Percentiles rank a stretch among this genome's conserved stretches.
These are phyloP conservation scores for Callyntrura guangdongensis DNA, from an alignment of 2,888 invertebrate genomes.

Conservation along the genomic window DNA sequence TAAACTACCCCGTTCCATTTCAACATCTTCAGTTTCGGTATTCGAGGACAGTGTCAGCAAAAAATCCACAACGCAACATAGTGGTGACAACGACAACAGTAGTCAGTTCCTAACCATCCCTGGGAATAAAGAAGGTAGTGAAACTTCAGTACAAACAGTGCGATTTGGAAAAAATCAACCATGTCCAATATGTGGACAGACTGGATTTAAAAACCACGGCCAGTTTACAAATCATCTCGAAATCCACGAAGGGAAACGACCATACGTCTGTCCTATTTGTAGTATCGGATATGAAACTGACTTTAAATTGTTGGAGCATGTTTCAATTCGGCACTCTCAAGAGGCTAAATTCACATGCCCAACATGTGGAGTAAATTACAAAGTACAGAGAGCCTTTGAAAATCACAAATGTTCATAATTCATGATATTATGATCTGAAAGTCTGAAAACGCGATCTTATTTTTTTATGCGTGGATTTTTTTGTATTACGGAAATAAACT, in stretches of 20 bases:
- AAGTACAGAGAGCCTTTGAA: neutral
- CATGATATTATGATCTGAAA: too few relatives aligned
- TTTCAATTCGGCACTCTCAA: neutral
- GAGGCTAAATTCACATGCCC: conserved; percentile 9
- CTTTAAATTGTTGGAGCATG: conserved; percentile 33
- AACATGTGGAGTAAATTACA: neutral
- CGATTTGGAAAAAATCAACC: too few relatives aligned
- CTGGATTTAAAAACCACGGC: neutral
- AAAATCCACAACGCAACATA: too few relatives aligned
- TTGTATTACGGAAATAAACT: too few relatives aligned
- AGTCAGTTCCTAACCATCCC: too few relatives aligned
- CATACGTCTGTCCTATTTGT: conserved; percentile 33
- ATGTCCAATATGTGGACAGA: conserved; percentile 1
- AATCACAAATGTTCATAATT: neutral
- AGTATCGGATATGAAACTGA: conserved; percentile 18
- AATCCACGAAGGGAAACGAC: conserved; percentile 33
- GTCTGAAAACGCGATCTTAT: too few relatives aligned
- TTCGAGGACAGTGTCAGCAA: too few relatives aligned
- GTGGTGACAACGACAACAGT: too few relatives aligned
- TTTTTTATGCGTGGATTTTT: too few relatives aligned
- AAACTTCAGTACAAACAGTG: too few relatives aligned
- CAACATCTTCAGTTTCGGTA: neutral
- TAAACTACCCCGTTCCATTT: too few relatives aligned
- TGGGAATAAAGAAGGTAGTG: too few relatives aligned
- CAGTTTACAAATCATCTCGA: conserved; percentile 27